phyloP scores from a whole-genome alignment of 2,113 vertebrate genomes.

The Sitta europaea region DNA sequence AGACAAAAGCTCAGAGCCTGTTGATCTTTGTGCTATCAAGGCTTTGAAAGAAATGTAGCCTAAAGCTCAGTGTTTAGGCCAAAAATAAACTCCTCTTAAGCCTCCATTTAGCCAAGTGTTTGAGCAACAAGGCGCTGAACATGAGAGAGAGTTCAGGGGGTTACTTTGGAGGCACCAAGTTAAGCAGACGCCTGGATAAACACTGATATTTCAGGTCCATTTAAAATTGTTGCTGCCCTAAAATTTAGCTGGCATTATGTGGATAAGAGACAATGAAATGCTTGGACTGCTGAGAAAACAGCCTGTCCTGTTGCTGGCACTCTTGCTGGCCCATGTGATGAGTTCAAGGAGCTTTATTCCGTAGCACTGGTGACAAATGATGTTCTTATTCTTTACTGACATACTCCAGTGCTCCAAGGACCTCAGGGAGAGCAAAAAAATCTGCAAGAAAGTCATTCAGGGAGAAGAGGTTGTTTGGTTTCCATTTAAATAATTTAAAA shows the following conservation, averaged over 20 bases:
- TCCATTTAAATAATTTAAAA: not conserved
- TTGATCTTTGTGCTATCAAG: not conserved
- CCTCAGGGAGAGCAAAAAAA: not conserved
- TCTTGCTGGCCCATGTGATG: not conserved
- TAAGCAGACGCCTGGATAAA: not conserved
- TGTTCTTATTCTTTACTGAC: not conserved
- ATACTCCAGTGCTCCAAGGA: constrained; percentile 6
- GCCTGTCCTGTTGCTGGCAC: not conserved
- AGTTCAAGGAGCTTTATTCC: not conserved
- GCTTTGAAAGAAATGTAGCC: not conserved
- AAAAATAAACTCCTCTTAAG: not conserved
- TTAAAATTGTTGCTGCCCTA: not conserved
- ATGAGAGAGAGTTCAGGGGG: not conserved
- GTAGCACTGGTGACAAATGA: not conserved
- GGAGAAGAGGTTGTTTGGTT: constrained; percentile 32
- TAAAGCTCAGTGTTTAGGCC: not conserved
- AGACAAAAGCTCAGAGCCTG: not conserved
- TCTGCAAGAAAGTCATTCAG: not conserved
- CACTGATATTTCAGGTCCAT: not conserved
- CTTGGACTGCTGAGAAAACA: not conserved
- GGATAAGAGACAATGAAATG: not conserved
- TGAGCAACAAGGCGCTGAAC: not conserved
- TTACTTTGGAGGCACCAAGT: not conserved
- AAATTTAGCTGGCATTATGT: not conserved
- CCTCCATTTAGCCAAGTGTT: not conserved